Conservation (phyloP, 2,888 invertebrate genomes). For the Trichopoda pennipes region DNA sequence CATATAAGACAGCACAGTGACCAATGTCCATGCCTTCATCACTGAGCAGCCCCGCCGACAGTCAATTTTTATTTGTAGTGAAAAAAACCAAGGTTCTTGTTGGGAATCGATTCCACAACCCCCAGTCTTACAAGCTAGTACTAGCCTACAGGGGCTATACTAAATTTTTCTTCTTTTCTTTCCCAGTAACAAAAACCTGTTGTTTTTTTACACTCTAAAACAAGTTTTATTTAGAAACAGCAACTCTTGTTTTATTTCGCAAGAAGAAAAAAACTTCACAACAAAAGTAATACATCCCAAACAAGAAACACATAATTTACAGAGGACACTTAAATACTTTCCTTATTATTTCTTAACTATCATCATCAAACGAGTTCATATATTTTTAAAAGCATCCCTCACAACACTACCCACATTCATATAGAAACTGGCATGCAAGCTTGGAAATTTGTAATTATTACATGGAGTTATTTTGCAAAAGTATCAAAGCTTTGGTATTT, state of each 20-base stretch:
- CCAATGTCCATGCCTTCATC: too few species aligned
- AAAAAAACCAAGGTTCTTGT: too few species aligned
- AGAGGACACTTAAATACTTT: slow-evolving; percentile 53
- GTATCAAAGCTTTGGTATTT: slow-evolving; percentile 6
- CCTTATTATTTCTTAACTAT: slow-evolving; percentile 55
- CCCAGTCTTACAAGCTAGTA: too few species aligned
- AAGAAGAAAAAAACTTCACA: slow-evolving; percentile 21
- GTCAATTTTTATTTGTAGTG: too few species aligned
- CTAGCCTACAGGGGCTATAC: too few species aligned
- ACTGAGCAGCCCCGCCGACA: too few species aligned
- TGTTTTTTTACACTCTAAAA: too few species aligned
- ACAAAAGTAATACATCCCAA: slow-evolving; percentile 51
- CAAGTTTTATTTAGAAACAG: not conserved
- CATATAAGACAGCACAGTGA: too few species aligned
- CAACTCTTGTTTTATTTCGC: slow-evolving; percentile 17
- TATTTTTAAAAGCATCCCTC: slow-evolving; percentile 44
- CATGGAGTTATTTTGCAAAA: slow-evolving; percentile 16
- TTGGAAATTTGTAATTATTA: slow-evolving; percentile 67
- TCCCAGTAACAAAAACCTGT: too few species aligned
- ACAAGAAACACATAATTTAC: slow-evolving; percentile 57
- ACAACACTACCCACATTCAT: not conserved
- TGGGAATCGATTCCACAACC: too few species aligned
- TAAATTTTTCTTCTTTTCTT: too few species aligned
- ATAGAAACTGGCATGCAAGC: slow-evolving; percentile 21
- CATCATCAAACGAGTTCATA: slow-evolving; percentile 38